Base-by-base conservation (phyloP, 2,797 vertebrate genomes). In the Calcarius lapponicus region DNA sequence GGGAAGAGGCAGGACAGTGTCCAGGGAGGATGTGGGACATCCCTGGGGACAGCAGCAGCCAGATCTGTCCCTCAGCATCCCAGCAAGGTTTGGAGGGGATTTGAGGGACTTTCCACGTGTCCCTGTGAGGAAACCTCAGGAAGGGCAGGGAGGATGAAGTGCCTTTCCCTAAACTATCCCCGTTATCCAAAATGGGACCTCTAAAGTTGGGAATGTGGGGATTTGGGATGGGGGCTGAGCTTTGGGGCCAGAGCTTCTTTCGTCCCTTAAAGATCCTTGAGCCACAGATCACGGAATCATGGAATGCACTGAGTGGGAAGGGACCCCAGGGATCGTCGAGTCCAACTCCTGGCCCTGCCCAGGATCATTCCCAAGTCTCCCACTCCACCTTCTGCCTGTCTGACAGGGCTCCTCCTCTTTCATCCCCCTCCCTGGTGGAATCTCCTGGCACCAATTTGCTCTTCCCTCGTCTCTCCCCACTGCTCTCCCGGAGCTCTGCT, bases 221-320 rank as follows among this genome's bases (percentile, higher is more conserved):
- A 7, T 16, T 42, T 28, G 60, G 31, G 60, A 10, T 15, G 38
- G 24, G 26, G 40, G 13, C 34, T 45, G 76, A 78, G 56, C 38
- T 73, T 19, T 56, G 47, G 17, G 48, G 22, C 34, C 42, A 10
- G 45, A 13, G 22, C 16, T 12, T 4, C 17, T 45, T 60, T 58
- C 3, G 19, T 20, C 42, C 54, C n/a, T 21, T 14, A 6, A 1
- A 19, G 43, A 24, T 50, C 29, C 16, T 71, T 8, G 2, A 60
- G 17, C 13, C 31, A 0, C 9, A 7, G 25, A 4, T 11, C 31
- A 9, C 0, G 14, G 36, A 56, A 9, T 26, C 7, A 2, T 10
- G 54, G 82, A 9, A 69, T 14, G 53, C 13, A 7, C 71, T 3
- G 32, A 6, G 53, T 0, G 18, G 54, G 62, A 53, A 67, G n/a